Evolutionary conservation across 2,797 vertebrate genomes (phyloP).

Genomic region (Crocodylus rhombifer): DNA sequence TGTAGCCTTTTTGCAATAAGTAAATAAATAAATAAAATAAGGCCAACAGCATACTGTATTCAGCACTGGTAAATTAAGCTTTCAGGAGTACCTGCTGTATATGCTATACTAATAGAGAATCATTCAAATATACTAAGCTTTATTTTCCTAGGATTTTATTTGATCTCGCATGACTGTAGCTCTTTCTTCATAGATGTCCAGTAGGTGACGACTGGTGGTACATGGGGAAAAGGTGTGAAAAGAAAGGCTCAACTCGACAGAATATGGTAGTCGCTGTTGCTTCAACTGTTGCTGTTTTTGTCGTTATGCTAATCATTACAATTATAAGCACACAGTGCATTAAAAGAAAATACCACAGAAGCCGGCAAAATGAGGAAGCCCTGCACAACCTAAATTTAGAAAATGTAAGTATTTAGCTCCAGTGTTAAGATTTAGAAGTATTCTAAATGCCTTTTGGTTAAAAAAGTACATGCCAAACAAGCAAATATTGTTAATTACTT

Average conservation of each 20-base stretch:
- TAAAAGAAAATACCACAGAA: slow-evolving; percentile 83
- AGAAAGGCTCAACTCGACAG: slow-evolving; percentile 79
- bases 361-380: not conserved
- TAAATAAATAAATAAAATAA: no score
- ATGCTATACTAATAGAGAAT: not conserved
- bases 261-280: slow-evolving; percentile 79
- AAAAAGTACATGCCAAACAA: no score
- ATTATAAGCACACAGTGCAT: slow-evolving; percentile 82
- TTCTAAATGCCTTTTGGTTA: not conserved
- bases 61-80: no score
- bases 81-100: no score
- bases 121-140: not conserved
- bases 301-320: slow-evolving; percentile 86
- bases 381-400: not conserved
- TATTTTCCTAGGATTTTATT: not conserved
- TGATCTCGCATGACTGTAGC: not conserved
- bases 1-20: no score
- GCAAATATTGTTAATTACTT: not conserved
- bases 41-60: no score
- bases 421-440: not conserved
- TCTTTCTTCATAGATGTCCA: slow-evolving; percentile 83
- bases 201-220: slow-evolving; percentile 89
- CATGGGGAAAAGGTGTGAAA: slow-evolving; percentile 86
- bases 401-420: slow-evolving; percentile 76
- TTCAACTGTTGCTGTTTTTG: slow-evolving; percentile 85